A percentile compares a stretch with the other conserved stretches of the same genome.
phyloP scores from a whole-genome alignment of 2,113 vertebrate species.

The Myiozetetes cayanensis region DNA sequence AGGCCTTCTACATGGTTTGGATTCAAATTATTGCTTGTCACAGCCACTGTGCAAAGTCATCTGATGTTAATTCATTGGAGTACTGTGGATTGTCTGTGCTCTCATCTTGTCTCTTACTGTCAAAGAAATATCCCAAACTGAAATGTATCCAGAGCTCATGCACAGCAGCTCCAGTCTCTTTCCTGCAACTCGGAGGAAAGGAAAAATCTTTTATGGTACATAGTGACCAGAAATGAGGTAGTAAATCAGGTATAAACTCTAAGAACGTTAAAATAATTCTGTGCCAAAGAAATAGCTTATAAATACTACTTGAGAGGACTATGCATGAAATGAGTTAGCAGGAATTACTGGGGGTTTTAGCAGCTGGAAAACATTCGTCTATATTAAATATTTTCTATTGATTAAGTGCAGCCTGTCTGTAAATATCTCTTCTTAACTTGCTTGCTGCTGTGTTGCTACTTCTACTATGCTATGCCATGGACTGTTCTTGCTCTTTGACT shows the following conservation, averaged over 20 bases:
- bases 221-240: neutral
- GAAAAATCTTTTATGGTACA: neutral
- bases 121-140: conserved; percentile 28
- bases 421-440: neutral
- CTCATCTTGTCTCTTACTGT: conserved; percentile 44
- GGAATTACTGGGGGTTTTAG: neutral
- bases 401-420: neutral
- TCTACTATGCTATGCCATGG: neutral
- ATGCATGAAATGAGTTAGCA: neutral
- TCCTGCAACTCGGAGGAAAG: neutral
- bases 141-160: neutral
- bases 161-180: neutral
- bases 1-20: conserved; percentile 31
- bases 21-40: conserved; percentile 48
- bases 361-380: neutral
- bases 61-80: conserved; percentile 20
- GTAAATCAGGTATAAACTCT: neutral
- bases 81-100: conserved; percentile 1
- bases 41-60: conserved; percentile 4
- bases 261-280: neutral
- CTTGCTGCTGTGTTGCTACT: neutral
- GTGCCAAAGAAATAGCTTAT: neutral
- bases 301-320: neutral
- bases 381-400: neutral
- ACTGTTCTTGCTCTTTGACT: neutral